Conservation (phyloP, 2,113 vertebrate genomes). For the Nerophis lumbriciformis region DNA sequence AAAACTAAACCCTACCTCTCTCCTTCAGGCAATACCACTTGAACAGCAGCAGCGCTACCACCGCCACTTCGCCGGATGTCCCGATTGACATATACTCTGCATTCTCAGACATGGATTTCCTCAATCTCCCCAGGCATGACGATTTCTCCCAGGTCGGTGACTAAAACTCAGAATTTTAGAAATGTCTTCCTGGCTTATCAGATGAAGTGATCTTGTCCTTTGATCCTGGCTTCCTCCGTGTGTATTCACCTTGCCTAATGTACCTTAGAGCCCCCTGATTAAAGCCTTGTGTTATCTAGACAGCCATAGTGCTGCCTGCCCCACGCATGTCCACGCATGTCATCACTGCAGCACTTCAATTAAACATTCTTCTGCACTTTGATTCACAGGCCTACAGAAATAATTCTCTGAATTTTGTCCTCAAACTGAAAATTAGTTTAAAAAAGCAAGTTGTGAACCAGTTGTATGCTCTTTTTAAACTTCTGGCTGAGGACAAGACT, state of each 20-base stretch:
- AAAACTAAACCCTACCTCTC: slow-evolving; percentile 1
- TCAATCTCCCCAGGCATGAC: slow-evolving; percentile 56
- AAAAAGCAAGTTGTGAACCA: not conserved
- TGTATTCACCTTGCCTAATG: slow-evolving; percentile 31
- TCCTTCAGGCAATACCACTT: slow-evolving; percentile 68
- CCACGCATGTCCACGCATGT: slow-evolving; percentile 41
- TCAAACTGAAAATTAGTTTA: not conserved
- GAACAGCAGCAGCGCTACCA: slow-evolving; percentile 54
- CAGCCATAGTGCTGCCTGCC: slow-evolving; percentile 28
- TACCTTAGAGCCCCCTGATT: slow-evolving; percentile 33
- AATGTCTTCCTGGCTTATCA: slow-evolving; percentile 4
- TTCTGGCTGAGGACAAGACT: not conserved
- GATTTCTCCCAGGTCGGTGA: slow-evolving; percentile 69
- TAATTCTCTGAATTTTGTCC: not conserved
- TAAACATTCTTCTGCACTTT: slow-evolving; percentile 7
- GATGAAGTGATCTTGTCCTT: slow-evolving; percentile 16
- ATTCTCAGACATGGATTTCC: slow-evolving; percentile 62
- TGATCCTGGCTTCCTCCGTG: slow-evolving; percentile 28
- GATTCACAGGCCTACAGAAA: not conserved
- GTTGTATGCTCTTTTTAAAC: not conserved
- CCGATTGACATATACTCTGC: slow-evolving; percentile 64
- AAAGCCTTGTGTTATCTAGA: slow-evolving; percentile 54
- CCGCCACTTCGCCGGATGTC: slow-evolving; percentile 59
- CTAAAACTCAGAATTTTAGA: not conserved
- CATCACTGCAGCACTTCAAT: slow-evolving; percentile 31